These are phyloP conservation scores for Simalia tracyae DNA, from an alignment of 2,797 vertebrate species.

Conservation along the genomic window DNA sequence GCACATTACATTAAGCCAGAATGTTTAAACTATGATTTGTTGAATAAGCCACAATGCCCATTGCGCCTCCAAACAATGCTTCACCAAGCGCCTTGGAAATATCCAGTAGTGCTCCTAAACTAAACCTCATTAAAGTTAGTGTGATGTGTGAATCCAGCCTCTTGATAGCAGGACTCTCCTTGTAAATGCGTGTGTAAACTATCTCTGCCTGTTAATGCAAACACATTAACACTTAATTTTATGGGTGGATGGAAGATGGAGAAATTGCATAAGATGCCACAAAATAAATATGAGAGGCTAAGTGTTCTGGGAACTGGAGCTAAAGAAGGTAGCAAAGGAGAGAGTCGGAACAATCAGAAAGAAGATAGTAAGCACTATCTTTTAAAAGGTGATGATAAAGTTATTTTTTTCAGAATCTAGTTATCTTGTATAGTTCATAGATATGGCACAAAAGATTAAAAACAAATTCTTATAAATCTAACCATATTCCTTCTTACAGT, in stretches of 20 bases:
- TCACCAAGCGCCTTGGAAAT: neutral
- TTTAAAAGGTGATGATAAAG: neutral
- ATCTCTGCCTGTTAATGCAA: neutral
- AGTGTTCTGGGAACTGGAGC: neutral
- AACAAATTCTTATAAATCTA: neutral
- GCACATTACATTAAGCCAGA: neutral
- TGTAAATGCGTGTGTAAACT: too few species aligned
- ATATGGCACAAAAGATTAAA: neutral
- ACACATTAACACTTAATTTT: neutral
- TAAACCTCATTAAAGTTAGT: neutral
- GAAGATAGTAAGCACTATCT: neutral
- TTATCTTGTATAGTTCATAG: neutral
- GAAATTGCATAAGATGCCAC: neutral
- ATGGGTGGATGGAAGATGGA: neutral
- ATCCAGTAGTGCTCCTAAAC: neutral
- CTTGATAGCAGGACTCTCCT: neutral
- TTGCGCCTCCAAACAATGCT: neutral
- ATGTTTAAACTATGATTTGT: neutral
- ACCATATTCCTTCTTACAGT: neutral
- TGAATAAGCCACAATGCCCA: neutral
- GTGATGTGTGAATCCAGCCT: neutral
- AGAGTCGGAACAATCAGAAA: neutral
- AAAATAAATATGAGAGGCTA: neutral
- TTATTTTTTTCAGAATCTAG: neutral
- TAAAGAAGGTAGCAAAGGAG: neutral